A percentile compares a stretch with the other conserved stretches of the same genome.
Conservation (phyloP, 2,113 vertebrate genomes). For the Halcyon malimbica region DNA sequence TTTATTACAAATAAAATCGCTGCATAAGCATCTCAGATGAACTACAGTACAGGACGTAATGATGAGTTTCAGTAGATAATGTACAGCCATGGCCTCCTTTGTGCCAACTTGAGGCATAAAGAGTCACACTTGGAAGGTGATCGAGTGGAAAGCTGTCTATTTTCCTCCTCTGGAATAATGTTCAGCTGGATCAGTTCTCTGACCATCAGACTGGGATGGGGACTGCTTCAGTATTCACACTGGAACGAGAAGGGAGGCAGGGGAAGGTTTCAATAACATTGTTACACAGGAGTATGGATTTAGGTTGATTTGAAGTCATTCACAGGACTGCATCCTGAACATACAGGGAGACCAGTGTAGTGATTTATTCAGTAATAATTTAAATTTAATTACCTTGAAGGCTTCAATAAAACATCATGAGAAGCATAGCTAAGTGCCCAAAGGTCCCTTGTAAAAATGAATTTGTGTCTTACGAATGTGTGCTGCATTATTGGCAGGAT, state of each 20-base stretch:
- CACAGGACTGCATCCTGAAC: not conserved
- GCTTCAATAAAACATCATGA: not conserved
- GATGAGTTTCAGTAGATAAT: not conserved
- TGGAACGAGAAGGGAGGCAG: not conserved
- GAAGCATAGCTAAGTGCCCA: not conserved
- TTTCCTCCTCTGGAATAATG: not conserved
- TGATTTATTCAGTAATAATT: constrained; percentile 13
- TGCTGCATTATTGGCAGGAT: not conserved
- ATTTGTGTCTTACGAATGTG: not conserved
- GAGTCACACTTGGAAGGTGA: not conserved
- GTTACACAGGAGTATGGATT: not conserved
- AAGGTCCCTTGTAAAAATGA: not conserved
- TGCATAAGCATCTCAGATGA: not conserved
- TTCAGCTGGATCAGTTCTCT: not conserved
- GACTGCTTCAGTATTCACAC: not conserved
- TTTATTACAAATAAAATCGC: not conserved
- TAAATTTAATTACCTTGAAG: not conserved
- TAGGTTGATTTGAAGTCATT: not conserved
- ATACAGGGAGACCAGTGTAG: not conserved
- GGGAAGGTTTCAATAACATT: not conserved
- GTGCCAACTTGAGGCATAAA: not conserved
- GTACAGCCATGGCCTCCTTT: not conserved
- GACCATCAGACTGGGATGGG: not conserved
- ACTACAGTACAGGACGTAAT: not conserved
- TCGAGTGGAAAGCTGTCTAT: not conserved